phyloP scores from a whole-genome alignment of 2,888 invertebrate genomes.

The Esperia sulphurella region DNA sequence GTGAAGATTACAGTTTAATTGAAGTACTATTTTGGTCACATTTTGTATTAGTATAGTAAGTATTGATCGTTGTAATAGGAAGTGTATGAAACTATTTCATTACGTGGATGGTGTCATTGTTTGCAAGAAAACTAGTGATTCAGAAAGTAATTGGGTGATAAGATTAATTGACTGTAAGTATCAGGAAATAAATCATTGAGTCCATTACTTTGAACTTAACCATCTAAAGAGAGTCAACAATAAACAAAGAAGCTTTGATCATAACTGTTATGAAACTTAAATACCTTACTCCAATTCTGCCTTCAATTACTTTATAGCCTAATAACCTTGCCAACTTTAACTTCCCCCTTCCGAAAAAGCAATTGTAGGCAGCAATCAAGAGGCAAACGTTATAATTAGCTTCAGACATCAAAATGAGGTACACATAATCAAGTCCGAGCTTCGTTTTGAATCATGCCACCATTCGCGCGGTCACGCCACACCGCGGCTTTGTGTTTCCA shows the following conservation, averaged over 20 bases:
- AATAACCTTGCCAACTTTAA: neutral
- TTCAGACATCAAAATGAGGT: conserved; percentile 30
- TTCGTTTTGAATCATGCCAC: conserved; percentile 21
- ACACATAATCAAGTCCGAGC: conserved; percentile 30
- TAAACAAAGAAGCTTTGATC: neutral
- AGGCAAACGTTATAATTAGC: conserved; percentile 25
- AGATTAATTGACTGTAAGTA: too few species aligned
- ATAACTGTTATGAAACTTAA: neutral
- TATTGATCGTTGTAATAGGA: too few species aligned
- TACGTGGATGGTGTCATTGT: too few species aligned
- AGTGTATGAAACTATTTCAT: too few species aligned
- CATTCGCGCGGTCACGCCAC: conserved; percentile 32
- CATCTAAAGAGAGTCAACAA: neutral
- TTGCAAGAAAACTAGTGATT: too few species aligned
- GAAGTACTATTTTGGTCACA: neutral
- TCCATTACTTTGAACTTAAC: too few species aligned
- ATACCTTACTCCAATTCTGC: neutral
- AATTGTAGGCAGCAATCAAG: conserved; percentile 18
- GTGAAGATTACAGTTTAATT: neutral
- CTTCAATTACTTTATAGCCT: conserved; percentile 1
- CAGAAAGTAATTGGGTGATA: too few species aligned
- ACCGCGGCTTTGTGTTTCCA: conserved; percentile 21
- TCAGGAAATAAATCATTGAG: too few species aligned
- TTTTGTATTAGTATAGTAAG: too few species aligned
- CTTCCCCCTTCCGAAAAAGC: conserved; percentile 5